Evolutionary conservation across 2,113 vertebrate species (phyloP), one percentile per base, ranked within the genome.

Genomic region (Sus scrofa): DNA sequence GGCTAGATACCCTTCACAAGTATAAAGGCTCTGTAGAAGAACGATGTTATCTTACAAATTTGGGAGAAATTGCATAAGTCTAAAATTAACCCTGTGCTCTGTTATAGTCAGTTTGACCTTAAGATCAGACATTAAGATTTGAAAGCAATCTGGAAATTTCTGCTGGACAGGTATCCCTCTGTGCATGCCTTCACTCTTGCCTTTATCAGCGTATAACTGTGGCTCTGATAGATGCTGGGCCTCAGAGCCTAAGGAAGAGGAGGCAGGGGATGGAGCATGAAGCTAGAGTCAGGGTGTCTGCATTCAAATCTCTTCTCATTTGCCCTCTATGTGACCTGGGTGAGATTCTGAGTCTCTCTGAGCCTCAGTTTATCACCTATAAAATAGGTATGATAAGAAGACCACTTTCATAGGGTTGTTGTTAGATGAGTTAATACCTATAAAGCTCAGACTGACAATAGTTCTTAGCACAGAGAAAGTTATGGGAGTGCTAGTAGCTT

Each of bases 51-150:
- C 44, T n/a, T 65, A 58, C 18, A 84, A 58, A 62, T 39, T 26
- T 95, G 13, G 20, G 65, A 56, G 30, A 92, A 74, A 84, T 4
- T 52, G 8, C 2, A 4, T 60, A 79, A 52, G n/a, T 67, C 22
- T 65, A 87, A 91, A 92, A 82, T 92, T 22, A 67, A 32, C 74
- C 70, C 22, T 82, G 4, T 89, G 63, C 1, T 71, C 32, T 26
- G 16, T 68, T 44, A 65, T 3, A 84, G 32, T 22, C 52, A 65
- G 9, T 56, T 58, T 74, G 34, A 73, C 7, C 30, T 87, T 87
- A 79, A 83, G 91, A 68, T 88, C 3, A 81, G 24, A 87, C 44
- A 67, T 37, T 54, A 56, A 70, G 56, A 77, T 54, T 96, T 90
- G 62, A 73, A 95, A 85, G 50, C 32, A 39, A 37, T 5, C 18